Percentiles rank a stretch among this genome's conserved stretches.
Conservation (phyloP, 2,888 invertebrate genomes). For the Aphidoletes aphidimyza region DNA sequence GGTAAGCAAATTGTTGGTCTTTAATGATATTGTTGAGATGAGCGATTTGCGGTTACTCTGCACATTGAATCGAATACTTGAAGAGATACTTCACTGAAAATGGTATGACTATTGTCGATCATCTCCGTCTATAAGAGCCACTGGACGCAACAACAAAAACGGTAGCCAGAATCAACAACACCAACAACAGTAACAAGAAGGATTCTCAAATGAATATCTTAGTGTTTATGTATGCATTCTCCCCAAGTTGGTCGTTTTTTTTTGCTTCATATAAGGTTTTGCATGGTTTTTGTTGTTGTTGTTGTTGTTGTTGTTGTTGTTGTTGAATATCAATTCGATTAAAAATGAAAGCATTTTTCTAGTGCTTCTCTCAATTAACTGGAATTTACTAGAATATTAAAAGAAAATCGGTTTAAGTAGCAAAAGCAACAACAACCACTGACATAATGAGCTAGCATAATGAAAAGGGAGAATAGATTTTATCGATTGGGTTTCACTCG, state of each 20-base stretch:
- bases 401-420: neutral
- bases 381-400: neutral
- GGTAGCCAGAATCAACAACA: neutral
- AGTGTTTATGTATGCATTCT: neutral
- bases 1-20: neutral
- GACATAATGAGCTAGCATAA: neutral
- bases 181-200: neutral
- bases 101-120: neutral
- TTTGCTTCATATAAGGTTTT: neutral
- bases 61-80: neutral
- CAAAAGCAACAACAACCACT: neutral
- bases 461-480: neutral
- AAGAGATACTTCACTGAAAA: conserved; percentile 25
- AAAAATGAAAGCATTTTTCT: conserved; percentile 36
- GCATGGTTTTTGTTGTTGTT: too few species aligned
- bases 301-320: too few species aligned
- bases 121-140: neutral
- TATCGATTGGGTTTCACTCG: neutral
- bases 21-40: neutral
- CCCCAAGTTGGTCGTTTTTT: neutral
- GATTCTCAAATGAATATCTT: neutral
- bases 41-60: neutral
- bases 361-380: conserved; percentile 3
- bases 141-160: neutral
- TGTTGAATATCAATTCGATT: neutral